Evolutionary conservation across 2,113 vertebrate genomes (phyloP).

Genomic region (Furnarius figulus): DNA sequence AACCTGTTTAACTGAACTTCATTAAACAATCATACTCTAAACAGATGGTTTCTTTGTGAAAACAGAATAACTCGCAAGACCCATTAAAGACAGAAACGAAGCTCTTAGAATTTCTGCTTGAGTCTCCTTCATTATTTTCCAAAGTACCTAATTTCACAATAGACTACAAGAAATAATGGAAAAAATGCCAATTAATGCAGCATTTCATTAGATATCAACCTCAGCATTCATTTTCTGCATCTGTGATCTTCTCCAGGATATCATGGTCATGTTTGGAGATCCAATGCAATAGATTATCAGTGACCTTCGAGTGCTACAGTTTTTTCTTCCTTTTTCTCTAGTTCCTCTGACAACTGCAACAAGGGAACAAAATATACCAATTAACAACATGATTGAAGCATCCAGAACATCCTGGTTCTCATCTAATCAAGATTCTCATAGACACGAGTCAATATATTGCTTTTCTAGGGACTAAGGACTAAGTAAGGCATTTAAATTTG

Average conservation of each 20-base stretch:
- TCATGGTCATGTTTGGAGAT: slow-evolving; percentile 49
- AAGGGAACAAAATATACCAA: slow-evolving; percentile 52
- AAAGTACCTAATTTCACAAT: slow-evolving; percentile 48
- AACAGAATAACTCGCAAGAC: slow-evolving; percentile 19
- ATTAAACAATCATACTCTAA: slow-evolving; percentile 31
- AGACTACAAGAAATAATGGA: slow-evolving; percentile 50
- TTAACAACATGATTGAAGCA: neutral
- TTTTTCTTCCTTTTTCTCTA: slow-evolving; percentile 60
- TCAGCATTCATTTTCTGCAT: slow-evolving; percentile 53
- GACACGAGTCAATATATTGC: neutral
- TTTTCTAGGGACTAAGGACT: neutral
- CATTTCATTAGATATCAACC: slow-evolving; percentile 11
- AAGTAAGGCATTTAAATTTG: neutral
- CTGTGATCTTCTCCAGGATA: slow-evolving; percentile 49
- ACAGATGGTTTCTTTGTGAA: slow-evolving; percentile 45
- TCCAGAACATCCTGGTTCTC: neutral
- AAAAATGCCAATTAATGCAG: slow-evolving; percentile 58
- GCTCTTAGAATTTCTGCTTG: slow-evolving; percentile 17
- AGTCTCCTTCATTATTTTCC: slow-evolving; percentile 54
- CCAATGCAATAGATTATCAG: slow-evolving; percentile 70
- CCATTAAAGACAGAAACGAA: slow-evolving; percentile 42
- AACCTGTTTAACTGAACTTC: slow-evolving; percentile 40
- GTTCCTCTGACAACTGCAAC: slow-evolving; percentile 79
- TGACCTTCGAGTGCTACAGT: slow-evolving; percentile 51
- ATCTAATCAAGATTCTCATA: neutral